phyloP scores from a whole-genome alignment of 2,888 invertebrate genomes.

The Maniola hyperantus region DNA sequence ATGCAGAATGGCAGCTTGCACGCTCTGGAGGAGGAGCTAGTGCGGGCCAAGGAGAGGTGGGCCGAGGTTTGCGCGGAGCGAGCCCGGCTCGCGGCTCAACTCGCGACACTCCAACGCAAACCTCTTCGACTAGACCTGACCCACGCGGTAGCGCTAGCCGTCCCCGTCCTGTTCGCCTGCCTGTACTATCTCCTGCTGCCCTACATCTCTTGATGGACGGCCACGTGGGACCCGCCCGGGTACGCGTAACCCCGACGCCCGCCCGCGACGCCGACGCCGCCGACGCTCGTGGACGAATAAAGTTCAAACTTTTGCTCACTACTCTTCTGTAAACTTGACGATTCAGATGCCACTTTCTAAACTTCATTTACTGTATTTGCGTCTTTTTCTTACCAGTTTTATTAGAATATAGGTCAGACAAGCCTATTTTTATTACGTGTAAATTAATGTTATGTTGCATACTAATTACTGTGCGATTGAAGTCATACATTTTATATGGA shows the following conservation, averaged over 20 bases:
- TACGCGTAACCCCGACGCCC: constrained; percentile 58
- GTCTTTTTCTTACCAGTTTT: not conserved
- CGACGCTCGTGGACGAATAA: constrained; percentile 26
- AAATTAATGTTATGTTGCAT: no score
- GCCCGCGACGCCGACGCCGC: constrained; percentile 29
- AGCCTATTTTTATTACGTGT: not conserved
- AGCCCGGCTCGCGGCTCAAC: constrained; percentile 82
- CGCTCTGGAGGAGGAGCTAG: constrained; percentile 88
- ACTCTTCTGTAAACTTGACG: constrained; percentile 22
- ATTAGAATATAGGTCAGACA: not conserved
- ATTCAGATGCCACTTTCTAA: not conserved
- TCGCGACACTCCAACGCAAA: constrained; percentile 83
- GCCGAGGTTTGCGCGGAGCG: constrained; percentile 85
- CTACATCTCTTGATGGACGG: constrained; percentile 84
- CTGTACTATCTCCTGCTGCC: constrained; percentile 84
- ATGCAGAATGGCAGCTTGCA: constrained; percentile 81
- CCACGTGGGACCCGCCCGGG: constrained; percentile 81
- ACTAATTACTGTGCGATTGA: not conserved
- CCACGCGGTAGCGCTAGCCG: constrained; percentile 83
- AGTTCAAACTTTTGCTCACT: constrained; percentile 44
- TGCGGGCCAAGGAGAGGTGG: constrained; percentile 88
- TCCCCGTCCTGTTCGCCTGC: constrained; percentile 81
- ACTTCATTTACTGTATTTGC: not conserved
- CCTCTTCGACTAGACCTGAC: constrained; percentile 77
- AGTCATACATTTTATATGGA: no score